A percentile compares a stretch with the other conserved stretches of the same genome.
phyloP scores from a whole-genome alignment of 2,888 invertebrate genomes.

The Nomada fucata region DNA sequence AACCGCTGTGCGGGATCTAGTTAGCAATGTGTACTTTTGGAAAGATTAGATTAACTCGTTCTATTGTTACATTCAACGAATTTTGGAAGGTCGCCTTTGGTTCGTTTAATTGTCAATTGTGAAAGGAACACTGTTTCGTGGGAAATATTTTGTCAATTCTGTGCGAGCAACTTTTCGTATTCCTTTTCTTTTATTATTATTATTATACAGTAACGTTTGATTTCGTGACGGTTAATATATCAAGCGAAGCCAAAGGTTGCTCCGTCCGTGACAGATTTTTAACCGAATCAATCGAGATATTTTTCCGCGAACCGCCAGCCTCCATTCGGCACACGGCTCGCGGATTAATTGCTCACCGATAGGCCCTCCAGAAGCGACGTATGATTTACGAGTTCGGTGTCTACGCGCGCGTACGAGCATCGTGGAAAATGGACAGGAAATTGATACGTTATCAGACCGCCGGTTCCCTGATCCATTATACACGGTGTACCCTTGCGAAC shows the following conservation, averaged over 20 bases:
- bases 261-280: not conserved
- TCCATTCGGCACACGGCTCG: not conserved
- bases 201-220: too few species aligned
- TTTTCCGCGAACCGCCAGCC: not conserved
- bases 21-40: too few species aligned
- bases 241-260: not conserved
- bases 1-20: too few species aligned
- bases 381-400: slow-evolving; percentile 40
- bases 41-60: too few species aligned
- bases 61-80: too few species aligned
- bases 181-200: too few species aligned
- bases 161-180: too few species aligned
- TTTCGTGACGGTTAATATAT: too few species aligned
- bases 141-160: too few species aligned
- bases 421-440: slow-evolving; percentile 67
- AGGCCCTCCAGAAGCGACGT: not conserved
- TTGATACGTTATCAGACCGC: slow-evolving; percentile 72
- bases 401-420: not conserved
- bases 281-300: not conserved
- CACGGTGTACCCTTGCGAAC: slow-evolving; percentile 25
- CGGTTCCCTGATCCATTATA: slow-evolving; percentile 49
- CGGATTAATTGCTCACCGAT: slow-evolving; percentile 15
- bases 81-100: too few species aligned
- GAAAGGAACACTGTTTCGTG: too few species aligned
- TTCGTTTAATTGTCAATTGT: too few species aligned